Conservation (phyloP, 2,113 vertebrate species). For the Hypanus sabinus region DNA sequence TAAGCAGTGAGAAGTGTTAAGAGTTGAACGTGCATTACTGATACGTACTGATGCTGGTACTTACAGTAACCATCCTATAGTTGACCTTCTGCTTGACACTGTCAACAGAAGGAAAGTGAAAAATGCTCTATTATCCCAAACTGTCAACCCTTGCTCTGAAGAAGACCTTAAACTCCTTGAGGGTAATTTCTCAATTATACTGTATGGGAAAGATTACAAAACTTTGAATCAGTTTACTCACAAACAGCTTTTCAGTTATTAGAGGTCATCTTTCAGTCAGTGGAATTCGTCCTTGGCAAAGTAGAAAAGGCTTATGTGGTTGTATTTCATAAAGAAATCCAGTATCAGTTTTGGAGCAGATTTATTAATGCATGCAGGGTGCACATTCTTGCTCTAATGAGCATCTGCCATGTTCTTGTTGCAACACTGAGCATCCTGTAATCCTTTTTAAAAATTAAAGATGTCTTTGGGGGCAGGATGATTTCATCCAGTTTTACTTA, state of each 20-base stretch:
- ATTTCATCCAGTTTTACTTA: constrained; percentile 25
- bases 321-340: background rate
- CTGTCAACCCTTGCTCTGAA: constrained; percentile 19
- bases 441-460: constrained; percentile 31
- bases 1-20: constrained; percentile 14
- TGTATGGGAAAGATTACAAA: constrained; percentile 18
- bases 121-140: constrained; percentile 35
- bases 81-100: constrained; percentile 10
- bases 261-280: background rate
- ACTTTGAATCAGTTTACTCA: constrained; percentile 16
- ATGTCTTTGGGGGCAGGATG: constrained; percentile 27
- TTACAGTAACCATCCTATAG: constrained; percentile 18
- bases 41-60: background rate
- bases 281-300: constrained; percentile 15
- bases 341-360: background rate
- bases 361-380: constrained; percentile 29
- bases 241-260: background rate
- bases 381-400: constrained; percentile 13
- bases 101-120: constrained; percentile 25
- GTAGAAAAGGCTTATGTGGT: background rate
- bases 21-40: constrained; percentile 14
- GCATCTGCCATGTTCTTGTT: constrained; percentile 11
- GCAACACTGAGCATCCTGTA: background rate
- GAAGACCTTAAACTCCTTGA: background rate
- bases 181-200: constrained; percentile 33